Evolutionary conservation across 2,888 invertebrate species (phyloP).

Genomic region (Andrena chrysosceles): DNA sequence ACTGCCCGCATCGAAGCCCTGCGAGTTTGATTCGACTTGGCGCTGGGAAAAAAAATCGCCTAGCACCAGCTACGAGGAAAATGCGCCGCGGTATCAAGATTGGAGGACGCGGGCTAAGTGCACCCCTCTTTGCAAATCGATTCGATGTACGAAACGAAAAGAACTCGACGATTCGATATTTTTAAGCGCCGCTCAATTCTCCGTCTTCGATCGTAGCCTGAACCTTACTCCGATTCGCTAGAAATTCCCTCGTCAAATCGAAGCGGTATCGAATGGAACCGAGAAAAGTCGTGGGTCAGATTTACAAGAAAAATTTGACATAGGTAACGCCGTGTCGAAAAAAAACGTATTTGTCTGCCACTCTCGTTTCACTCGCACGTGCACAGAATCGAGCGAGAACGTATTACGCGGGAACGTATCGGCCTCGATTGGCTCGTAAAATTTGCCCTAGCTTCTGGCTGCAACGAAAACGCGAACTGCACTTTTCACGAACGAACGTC

Average conservation of each 20-base stretch:
- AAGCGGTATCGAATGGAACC: background rate
- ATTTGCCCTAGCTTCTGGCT: background rate
- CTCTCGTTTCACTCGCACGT: constrained; percentile 23
- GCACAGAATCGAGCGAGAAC: constrained; percentile 35
- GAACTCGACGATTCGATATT: too few species aligned
- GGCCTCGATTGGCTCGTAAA: constrained; percentile 19
- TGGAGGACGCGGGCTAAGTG: background rate
- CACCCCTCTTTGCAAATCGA: background rate
- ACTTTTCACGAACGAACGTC: background rate
- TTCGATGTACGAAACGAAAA: too few species aligned
- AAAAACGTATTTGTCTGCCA: constrained; percentile 39
- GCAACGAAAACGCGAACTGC: background rate
- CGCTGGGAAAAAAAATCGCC: background rate
- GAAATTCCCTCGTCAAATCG: too few species aligned
- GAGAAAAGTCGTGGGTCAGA: constrained; percentile 27
- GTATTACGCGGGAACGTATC: background rate
- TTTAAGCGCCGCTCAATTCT: too few species aligned
- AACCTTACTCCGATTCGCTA: too few species aligned
- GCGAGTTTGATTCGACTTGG: background rate
- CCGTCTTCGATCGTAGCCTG: too few species aligned
- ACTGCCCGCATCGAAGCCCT: background rate
- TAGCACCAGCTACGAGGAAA: background rate
- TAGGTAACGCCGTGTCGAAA: background rate
- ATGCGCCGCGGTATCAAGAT: background rate
- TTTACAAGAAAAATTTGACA: constrained; percentile 46